Evolutionary conservation across 1,140 invertebrate genomes (phyloP), one percentile per base, ranked within the genome.

Genomic region (Aleiodes sp.): DNA sequence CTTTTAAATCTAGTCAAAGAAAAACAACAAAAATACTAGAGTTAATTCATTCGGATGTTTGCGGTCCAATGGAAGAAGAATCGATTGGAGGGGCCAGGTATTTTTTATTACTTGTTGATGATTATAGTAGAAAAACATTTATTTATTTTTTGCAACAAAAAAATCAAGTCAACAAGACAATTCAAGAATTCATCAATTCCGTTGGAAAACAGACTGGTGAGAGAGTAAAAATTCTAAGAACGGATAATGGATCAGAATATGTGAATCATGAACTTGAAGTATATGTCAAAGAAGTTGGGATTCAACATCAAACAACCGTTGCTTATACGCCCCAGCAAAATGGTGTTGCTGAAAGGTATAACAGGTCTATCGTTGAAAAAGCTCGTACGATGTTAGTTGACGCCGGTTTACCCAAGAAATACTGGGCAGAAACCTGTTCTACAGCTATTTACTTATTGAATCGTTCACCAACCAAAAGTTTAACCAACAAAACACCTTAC

Each of bases 401-500:
- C 14, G 46, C 70, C 0, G n/a, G 35, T n/a, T 19, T 78, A 7
- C 16, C 68, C 1, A 66, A 68, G 21, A 26, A 59, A 14, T 80
- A 72, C 62, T 84, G 80, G 80, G 77, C 73, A 3, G 78, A 84
- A 72, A 75, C 81, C 7, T 28, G 78, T 6, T 61, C 65, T 10
- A 80, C 80, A 26, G 80, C 77, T 0, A 69, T 70, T 19, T 80
- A 82, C 39, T 21, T 76, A 4, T 14, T 59, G 3, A 75, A 76
- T 39, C n/a, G 71, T 4, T 78, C 80, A 29, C 72, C 76, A 31
- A 75, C 76, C 56, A 80, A 73, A 74, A 69, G 73, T 75, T 74
- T 83, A 76, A 75, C 76, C 73, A 75, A 73, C 0, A 82, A 78
- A 77, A 87, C 87, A 68, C 79, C 82, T 19, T 72, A 76, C 70